A percentile compares a stretch with the other conserved stretches of the same genome.
These are phyloP conservation scores for Crypturellus tataupa DNA, from an alignment of 2,797 vertebrate genomes.

Conservation along the genomic window DNA sequence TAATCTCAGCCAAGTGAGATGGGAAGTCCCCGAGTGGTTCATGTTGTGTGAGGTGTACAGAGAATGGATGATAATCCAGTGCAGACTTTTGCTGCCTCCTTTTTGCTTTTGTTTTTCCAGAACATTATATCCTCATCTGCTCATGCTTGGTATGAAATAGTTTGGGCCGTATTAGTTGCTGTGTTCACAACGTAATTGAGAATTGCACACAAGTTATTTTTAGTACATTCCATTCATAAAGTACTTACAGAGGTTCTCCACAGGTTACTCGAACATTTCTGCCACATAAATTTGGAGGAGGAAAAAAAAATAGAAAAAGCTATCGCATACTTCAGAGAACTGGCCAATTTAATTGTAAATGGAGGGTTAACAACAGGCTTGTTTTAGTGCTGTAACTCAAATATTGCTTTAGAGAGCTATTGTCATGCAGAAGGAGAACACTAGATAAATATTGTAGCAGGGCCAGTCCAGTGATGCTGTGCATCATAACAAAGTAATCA, in stretches of 20 bases:
- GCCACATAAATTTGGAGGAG: slow-evolving; percentile 8
- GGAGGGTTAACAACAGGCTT: slow-evolving; percentile 8
- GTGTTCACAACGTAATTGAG: slow-evolving; percentile 37
- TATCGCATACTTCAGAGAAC: slow-evolving; percentile 41
- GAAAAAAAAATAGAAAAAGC: background rate
- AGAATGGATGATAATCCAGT: slow-evolving; percentile 68
- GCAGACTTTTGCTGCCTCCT: slow-evolving; percentile 72
- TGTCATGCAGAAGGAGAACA: slow-evolving; percentile 28
- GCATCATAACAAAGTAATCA: slow-evolving; percentile 16
- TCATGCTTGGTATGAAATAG: slow-evolving; percentile 69
- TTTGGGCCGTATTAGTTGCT: slow-evolving; percentile 49
- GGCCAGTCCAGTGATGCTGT: slow-evolving; percentile 49
- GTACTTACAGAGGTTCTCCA: slow-evolving; percentile 54
- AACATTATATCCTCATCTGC: slow-evolving; percentile 55
- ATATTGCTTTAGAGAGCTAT: slow-evolving; percentile 28
- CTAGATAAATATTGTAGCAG: slow-evolving; percentile 28
- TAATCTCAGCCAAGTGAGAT: slow-evolving; percentile 46
- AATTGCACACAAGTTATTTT: slow-evolving; percentile 43
- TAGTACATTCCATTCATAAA: slow-evolving; percentile 88
- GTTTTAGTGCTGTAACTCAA: background rate
- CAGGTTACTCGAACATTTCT: slow-evolving; percentile 61
- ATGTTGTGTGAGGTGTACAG: slow-evolving; percentile 69
- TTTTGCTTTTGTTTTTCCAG: slow-evolving; percentile 47
- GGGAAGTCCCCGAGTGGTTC: slow-evolving; percentile 56
- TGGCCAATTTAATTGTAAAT: slow-evolving; percentile 34